Conservation (phyloP, 2,888 invertebrate species). For the Synanthedon andrenaeformis region DNA sequence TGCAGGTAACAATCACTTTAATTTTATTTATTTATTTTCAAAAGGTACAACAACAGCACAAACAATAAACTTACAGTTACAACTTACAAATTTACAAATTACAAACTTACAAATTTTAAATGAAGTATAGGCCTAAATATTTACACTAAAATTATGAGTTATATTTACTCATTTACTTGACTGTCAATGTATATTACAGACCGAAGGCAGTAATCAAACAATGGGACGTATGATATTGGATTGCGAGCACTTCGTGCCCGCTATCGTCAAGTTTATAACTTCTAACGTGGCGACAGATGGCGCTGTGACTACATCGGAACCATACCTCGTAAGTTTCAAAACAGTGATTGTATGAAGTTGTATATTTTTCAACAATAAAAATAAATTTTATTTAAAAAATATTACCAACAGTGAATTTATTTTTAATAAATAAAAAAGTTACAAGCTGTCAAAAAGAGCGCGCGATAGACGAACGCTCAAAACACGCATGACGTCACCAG, state of each 20-base stretch:
- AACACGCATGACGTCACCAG: too few species aligned
- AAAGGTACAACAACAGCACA: too few species aligned
- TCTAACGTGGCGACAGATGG: conserved; percentile 65
- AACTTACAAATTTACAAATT: too few species aligned
- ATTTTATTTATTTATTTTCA: too few species aligned
- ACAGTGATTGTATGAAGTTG: background rate
- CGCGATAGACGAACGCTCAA: too few species aligned
- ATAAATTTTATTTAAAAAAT: background rate
- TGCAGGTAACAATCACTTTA: conserved; percentile 28
- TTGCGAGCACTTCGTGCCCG: conserved; percentile 75
- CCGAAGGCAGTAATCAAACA: conserved; percentile 61
- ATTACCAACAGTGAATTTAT: background rate
- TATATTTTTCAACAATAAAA: background rate
- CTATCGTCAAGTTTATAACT: conserved; percentile 75
- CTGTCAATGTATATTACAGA: conserved; percentile 18
- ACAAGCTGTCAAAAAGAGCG: too few species aligned
- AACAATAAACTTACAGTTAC: too few species aligned
- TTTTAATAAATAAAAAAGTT: background rate
- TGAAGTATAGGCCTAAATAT: background rate
- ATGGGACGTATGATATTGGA: conserved; percentile 75
- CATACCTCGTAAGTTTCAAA: conserved; percentile 42
- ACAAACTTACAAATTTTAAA: too few species aligned
- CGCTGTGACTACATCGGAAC: conserved; percentile 44
- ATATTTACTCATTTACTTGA: background rate
- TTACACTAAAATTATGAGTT: conserved; percentile 1